Base-by-base conservation (phyloP, 2,888 invertebrate species). In the Lobophora halterata region DNA sequence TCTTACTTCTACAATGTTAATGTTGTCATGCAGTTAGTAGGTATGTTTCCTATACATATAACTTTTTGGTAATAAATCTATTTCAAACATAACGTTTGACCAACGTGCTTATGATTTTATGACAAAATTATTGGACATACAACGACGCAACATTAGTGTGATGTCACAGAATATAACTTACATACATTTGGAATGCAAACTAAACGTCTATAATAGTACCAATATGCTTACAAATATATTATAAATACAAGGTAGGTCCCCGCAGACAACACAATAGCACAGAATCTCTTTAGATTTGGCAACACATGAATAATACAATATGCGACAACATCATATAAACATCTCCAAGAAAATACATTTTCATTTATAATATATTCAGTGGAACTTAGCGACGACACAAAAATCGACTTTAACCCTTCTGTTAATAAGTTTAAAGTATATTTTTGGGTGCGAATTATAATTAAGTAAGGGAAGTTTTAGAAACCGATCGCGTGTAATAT, bases 21-120 rank as follows among this genome's bases (percentile, higher is more conserved):
- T 28, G 32, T 72, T 79, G 77, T 81, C 83, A 83, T 82, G 82
- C 79, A 52, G 77, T 82, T 82, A 83, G 79, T 79, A n/a, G n/a
- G n/a, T n/a, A 73, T 50, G 61, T 40, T 58, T 58, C 58, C 65
- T 58, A 60, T 60, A 67, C 55, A 62, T 53, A 57, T 55, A 65
- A 50, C 46, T 68, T 71, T 75, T 74, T 73, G 76, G 74, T 76
- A 72, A 65, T 69, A 64, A 67, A 63, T 66, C 52, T 55, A 61
- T 59, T 53, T 52, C 52, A 70, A 68, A 73, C 69, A 55, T 63
- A 66, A 71, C 63, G 61, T 65, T 63, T 61, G 59, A 51, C 36
- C 39, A 39, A 32, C 31, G 40, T 46, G 43, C 33, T 19, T 34
- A 30, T 32, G 27, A 25, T 34, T 26, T 37, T 29, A 32, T 41